Evolutionary conservation across 2,888 invertebrate genomes (phyloP), one percentile per base, ranked within the genome.

Genomic region (Cotesia congregata): DNA sequence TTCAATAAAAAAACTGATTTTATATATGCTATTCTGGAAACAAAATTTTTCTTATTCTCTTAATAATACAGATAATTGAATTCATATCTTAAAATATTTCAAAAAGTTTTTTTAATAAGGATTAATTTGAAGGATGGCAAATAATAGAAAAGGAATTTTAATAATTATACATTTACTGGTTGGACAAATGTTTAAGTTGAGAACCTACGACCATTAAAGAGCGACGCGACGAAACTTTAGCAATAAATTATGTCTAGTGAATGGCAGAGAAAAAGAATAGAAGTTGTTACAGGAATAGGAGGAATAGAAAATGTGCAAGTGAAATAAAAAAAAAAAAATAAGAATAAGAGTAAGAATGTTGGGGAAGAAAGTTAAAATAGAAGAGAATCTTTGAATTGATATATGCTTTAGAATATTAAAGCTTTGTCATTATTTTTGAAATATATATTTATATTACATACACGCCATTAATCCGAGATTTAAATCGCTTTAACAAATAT

Each of bases 211-310:
- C 80, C 80, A 80, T 82, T 80, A 82, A 82, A 81, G 80, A 74
- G 79, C 79, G 78, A 72, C 72, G 79, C 81, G 82, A 79, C 80
- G 81, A 82, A 82, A 82, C 81, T 82, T 82, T 80, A 79, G 78
- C 79, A 77, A 82, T 82, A 82, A 82, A 82, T 82, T 82, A 81
- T 78, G 77, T 65, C 75, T 76, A 76, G 77, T 77, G 80, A 81
- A 80, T 81, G 80, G 77, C 67, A 76, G 71, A 80, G 73, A 75
- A 77, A 79, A 79, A 60, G 67, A 75, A 72, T 50, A 50, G 50
- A 50, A 50, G 50, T 50, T 12, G 50, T 50, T 50, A 50, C 12
- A 50, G 50, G 50, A 50, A 39, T 64, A 70, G 41, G 30, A 17
- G 61, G 40, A 70, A 67, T 67, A 65, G 69, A 74, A 74, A 60